Evolutionary conservation across 2,888 invertebrate species (phyloP), one percentile per base, ranked within the genome.

Genomic region (Philopedon plagiatum): DNA sequence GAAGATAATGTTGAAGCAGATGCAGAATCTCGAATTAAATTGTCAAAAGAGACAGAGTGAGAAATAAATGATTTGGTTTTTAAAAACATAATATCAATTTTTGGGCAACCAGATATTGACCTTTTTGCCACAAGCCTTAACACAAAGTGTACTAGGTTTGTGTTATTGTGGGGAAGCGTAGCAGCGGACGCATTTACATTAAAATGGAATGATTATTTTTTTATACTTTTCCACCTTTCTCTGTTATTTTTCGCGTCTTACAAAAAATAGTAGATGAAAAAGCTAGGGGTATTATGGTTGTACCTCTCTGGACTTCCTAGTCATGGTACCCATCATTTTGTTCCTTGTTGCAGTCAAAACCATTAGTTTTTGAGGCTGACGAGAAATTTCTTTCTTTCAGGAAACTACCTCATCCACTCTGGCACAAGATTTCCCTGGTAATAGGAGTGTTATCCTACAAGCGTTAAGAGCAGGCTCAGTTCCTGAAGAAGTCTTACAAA

Each of bases 391-490:
- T 81, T 13, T 58, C 69, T 21, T 79, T 75, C 72, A 80, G 78
- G 41, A 44, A 56, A 21, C 32, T 63, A 8, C 44, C 63, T 4
- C 80, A 80, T 23, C 80, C 79, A 8, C 39, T 75, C 13, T 66
- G 63, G 37, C 61, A 26, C 44, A 75, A 71, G n/a, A 75, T 81
- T 78, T 73, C 76, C 75, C 78, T 81, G 76, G 76, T 78, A 46
- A 80, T 75, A 71, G 78, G 78, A 67, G 66, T 41, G 44, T 76
- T 78, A 74, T 81, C 80, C 21, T 75, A 65, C 62, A 74, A 23
- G 78, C 77, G 4, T 78, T 77, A 23, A 49, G 21, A 41, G 26
- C 46, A 71, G 70, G 74, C 18, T 56, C 63, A 1, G 61, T 77
- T 39, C 76, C 73, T 4, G 37, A 76, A 21, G 39, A 66, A 76